These are phyloP conservation scores for Psittacus erithacus DNA, from an alignment of 2,113 vertebrate species.

Conservation along the genomic window DNA sequence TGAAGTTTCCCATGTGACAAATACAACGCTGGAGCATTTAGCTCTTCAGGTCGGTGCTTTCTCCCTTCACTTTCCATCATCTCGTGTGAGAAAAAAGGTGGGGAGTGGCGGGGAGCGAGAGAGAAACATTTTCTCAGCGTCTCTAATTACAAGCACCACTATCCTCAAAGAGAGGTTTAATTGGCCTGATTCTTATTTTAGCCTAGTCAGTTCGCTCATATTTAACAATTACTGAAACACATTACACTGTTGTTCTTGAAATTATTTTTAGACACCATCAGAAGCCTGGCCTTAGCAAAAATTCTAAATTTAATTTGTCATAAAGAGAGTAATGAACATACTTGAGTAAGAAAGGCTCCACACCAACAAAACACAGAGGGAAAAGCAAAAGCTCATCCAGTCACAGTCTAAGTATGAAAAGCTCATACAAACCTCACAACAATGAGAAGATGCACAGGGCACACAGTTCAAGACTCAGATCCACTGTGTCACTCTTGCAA, in stretches of 20 bases:
- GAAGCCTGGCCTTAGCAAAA: background rate
- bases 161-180: slow-evolving; percentile 19
- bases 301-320: background rate
- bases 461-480: background rate
- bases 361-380: background rate
- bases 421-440: background rate
- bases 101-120: fast-evolving
- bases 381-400: background rate
- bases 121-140: background rate
- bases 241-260: background rate
- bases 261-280: slow-evolving; percentile 26
- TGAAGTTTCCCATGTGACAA: background rate
- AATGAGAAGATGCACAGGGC: background rate
- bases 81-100: background rate
- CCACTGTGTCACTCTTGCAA: background rate
- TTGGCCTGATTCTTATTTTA: slow-evolving; percentile 46
- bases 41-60: background rate
- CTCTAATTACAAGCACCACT: slow-evolving; percentile 5
- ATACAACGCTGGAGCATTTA: fast-evolving
- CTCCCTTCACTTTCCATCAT: background rate
- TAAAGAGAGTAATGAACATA: background rate
- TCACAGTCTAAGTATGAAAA: background rate
- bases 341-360: background rate
- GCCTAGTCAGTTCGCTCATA: background rate
- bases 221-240: slow-evolving; percentile 15